phyloP scores from a whole-genome alignment of 2,888 invertebrate species.

The Pachydiplax longipennis region DNA sequence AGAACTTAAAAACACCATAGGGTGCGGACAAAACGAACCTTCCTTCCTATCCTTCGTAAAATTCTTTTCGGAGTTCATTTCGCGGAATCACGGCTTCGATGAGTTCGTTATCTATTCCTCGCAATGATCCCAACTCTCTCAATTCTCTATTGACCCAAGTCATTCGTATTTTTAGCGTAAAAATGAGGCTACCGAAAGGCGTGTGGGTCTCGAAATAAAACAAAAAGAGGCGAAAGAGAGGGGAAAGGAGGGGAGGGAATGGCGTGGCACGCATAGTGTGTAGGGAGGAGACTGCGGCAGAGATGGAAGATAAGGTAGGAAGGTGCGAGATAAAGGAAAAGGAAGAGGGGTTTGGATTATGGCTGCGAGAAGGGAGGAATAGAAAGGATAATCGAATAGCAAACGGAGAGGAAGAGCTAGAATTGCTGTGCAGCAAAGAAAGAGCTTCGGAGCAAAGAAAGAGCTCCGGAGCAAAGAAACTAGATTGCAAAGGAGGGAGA shows the following conservation, averaged over 20 bases:
- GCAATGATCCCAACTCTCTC: too few relatives aligned
- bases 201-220: not conserved
- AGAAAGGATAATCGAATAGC: not conserved
- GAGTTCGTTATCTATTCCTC: too few relatives aligned
- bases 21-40: too few relatives aligned
- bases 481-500: too few relatives aligned
- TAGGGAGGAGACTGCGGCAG: not conserved
- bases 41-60: not conserved
- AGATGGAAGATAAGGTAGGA: not conserved
- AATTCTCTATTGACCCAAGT: too few relatives aligned
- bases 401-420: not conserved
- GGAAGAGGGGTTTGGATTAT: not conserved
- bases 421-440: not conserved
- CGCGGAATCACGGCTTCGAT: too few relatives aligned
- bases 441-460: not conserved
- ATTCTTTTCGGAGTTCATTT: not conserved
- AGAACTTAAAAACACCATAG: too few relatives aligned
- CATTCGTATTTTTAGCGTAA: too few relatives aligned
- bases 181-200: not conserved
- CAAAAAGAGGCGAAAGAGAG: not conserved
- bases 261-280: not conserved
- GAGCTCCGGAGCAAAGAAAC: not conserved
- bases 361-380: not conserved
- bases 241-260: not conserved
- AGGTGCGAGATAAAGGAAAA: not conserved